These are phyloP conservation scores for Calameuta idolon DNA, from an alignment of 2,888 invertebrate genomes.

Conservation along the genomic window DNA sequence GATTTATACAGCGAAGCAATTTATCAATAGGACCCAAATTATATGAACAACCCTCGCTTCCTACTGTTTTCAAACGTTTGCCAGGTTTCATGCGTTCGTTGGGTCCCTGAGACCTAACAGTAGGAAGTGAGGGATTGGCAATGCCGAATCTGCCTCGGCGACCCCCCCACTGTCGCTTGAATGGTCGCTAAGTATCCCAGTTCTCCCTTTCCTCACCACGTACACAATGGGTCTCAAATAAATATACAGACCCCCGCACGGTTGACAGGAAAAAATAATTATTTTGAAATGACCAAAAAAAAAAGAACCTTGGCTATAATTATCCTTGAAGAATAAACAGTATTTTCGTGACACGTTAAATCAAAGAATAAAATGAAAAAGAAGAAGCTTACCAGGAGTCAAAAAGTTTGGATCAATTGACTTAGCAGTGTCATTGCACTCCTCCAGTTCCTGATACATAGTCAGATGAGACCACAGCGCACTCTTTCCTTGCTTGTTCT, in stretches of 20 bases:
- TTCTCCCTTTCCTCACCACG: not conserved
- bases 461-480: constrained; percentile 96
- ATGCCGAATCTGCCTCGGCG: not conserved
- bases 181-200: not conserved
- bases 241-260: not conserved
- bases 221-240: not conserved
- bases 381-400: constrained; percentile 71
- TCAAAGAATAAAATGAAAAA: constrained; percentile 9
- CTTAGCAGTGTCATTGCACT: constrained; percentile 72
- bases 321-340: not conserved
- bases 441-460: constrained; percentile 88
- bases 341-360: not conserved
- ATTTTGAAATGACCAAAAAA: not conserved
- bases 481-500: constrained; percentile 96
- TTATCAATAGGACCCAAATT: not conserved
- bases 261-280: not conserved
- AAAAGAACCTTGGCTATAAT: not conserved
- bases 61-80: not conserved
- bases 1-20: not conserved
- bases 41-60: not conserved
- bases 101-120: not conserved
- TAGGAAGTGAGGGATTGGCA: not conserved
- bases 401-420: constrained; percentile 73
- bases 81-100: not conserved
- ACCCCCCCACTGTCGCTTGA: not conserved